These are phyloP conservation scores for Cyclina sinensis DNA, from an alignment of 1,140 invertebrate genomes.

Conservation along the genomic window DNA sequence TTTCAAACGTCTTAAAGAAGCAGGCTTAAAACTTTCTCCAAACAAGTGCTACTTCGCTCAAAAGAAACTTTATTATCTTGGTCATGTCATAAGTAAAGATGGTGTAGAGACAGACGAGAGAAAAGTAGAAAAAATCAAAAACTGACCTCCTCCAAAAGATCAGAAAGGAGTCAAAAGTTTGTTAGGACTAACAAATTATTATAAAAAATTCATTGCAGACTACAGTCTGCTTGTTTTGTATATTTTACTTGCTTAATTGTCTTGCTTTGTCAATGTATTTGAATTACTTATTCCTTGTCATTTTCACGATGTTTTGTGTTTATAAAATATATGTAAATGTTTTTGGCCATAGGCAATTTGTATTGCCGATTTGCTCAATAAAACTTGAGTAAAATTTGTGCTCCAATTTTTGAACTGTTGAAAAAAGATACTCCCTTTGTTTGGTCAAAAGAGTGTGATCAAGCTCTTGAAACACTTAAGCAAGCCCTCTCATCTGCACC, in stretches of 20 bases:
- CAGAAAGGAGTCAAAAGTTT: conserved; percentile 37
- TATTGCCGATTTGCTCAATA: too few relatives aligned
- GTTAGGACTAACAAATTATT: too few relatives aligned
- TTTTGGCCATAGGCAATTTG: too few relatives aligned
- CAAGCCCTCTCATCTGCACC: background rate
- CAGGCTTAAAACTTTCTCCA: conserved; percentile 41
- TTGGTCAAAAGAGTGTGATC: background rate
- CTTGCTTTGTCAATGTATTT: too few relatives aligned
- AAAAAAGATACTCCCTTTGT: background rate
- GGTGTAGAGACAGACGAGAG: conserved; percentile 15
- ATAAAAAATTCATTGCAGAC: conserved; percentile 22
- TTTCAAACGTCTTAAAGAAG: background rate
- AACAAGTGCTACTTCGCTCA: conserved; percentile 41
- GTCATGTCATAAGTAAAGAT: conserved; percentile 23
- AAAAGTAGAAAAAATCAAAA: conserved; percentile 23
- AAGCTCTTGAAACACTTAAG: background rate
- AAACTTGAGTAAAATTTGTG: conserved; percentile 32
- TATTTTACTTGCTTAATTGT: too few relatives aligned
- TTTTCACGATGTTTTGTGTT: too few relatives aligned
- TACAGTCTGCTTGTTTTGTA: background rate
- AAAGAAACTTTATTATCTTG: conserved; percentile 21
- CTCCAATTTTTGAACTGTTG: background rate
- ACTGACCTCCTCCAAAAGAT: conserved; percentile 21
- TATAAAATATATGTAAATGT: too few relatives aligned
- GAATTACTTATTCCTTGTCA: too few relatives aligned